Percentiles rank a stretch among this genome's conserved stretches.
Conservation (phyloP, 2,888 invertebrate species). For the Pelosia muscerda region DNA sequence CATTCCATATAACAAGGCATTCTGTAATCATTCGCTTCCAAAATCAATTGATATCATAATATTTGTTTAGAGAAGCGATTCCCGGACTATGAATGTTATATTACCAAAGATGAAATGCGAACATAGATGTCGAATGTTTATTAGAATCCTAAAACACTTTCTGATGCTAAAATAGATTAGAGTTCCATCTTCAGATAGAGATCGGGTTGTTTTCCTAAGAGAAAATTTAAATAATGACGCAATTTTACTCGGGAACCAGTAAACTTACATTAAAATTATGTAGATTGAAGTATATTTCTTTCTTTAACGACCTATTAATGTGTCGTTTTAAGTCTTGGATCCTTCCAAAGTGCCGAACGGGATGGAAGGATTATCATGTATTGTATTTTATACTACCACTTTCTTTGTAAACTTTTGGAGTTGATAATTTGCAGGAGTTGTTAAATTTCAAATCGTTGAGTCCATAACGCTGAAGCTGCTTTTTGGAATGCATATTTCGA, state of each 20-base stretch:
- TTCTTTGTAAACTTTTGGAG: constrained; percentile 13
- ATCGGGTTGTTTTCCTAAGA: constrained; percentile 50
- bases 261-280: constrained; percentile 55
- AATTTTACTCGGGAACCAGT: constrained; percentile 41
- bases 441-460: background rate
- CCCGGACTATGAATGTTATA: background rate
- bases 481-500: too few species aligned
- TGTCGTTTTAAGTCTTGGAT: constrained; percentile 34
- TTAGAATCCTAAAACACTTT: constrained; percentile 40
- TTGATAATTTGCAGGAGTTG: too few species aligned
- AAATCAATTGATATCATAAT: background rate
- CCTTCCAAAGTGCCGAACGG: constrained; percentile 18
- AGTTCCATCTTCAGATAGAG: constrained; percentile 38
- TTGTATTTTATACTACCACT: constrained; percentile 24
- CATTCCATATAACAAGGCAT: background rate
- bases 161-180: constrained; percentile 48
- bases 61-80: background rate
- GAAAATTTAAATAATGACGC: constrained; percentile 51
- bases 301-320: constrained; percentile 53
- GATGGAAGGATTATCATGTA: constrained; percentile 32
- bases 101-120: constrained; percentile 12
- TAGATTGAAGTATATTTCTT: constrained; percentile 54
- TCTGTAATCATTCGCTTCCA: background rate
- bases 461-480: background rate
- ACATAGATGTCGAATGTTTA: constrained; percentile 40